Conservation (phyloP, 1,140 invertebrate species). For the Papilio xuthus region DNA sequence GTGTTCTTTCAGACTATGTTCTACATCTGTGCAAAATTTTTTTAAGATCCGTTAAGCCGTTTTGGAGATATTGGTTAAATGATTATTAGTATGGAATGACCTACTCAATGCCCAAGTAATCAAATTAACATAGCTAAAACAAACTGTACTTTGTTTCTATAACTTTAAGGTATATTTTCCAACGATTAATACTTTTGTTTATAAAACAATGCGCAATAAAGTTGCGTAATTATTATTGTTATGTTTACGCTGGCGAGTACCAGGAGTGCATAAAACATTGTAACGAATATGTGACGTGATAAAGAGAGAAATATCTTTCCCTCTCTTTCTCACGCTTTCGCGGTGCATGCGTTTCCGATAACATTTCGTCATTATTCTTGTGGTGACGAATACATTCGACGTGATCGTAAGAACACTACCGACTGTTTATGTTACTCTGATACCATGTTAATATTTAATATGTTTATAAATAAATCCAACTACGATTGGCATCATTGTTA, state of each 20-base stretch:
- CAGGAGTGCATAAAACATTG: slow-evolving; percentile 4
- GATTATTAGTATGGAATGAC: no score
- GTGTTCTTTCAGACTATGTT: no score
- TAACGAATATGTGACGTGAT: background rate
- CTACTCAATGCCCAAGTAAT: no score
- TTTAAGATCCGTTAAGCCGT: no score
- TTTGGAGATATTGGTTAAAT: no score
- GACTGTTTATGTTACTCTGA: background rate
- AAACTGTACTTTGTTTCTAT: background rate
- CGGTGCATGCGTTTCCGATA: background rate
- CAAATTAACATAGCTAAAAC: no score
- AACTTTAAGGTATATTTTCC: background rate
- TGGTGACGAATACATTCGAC: background rate
- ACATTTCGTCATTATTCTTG: background rate
- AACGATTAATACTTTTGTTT: background rate
- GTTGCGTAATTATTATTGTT: slow-evolving; percentile 1
- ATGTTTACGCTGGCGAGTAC: background rate
- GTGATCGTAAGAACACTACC: background rate
- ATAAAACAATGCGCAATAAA: background rate
- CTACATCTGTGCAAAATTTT: no score
- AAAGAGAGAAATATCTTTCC: background rate
- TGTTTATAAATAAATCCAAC: background rate
- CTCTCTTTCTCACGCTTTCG: background rate
- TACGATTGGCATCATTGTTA: no score
- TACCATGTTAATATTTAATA: background rate